Evolutionary conservation across 2,113 vertebrate genomes (phyloP).

Genomic region (Mandrillus leucophaeus): DNA sequence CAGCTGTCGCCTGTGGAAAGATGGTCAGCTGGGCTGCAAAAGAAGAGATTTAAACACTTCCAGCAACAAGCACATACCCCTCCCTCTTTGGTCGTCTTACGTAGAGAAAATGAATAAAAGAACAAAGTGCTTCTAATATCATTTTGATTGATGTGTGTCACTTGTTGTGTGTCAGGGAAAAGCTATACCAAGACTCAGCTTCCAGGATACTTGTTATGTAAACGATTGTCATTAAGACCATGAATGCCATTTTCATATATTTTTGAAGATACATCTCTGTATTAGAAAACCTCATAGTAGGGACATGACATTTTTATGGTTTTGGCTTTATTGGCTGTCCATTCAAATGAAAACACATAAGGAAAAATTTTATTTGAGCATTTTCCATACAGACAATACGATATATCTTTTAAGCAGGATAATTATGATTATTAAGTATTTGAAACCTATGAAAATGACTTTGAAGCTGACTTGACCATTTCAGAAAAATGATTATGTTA

Average conservation of each 20-base stretch:
- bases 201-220: not conserved
- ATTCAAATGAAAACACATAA: not conserved
- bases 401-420: not conserved
- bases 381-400: not conserved
- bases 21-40: not conserved
- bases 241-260: not conserved
- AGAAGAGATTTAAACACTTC: not conserved
- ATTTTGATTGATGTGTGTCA: too few species aligned
- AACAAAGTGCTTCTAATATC: not conserved
- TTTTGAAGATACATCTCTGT: not conserved
- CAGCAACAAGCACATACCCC: not conserved
- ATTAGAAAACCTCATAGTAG: not conserved
- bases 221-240: not conserved
- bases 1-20: not conserved
- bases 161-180: not conserved
- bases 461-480: not conserved
- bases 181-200: not conserved
- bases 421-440: not conserved
- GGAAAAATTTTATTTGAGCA: not conserved
- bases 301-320: not conserved
- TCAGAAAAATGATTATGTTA: slow-evolving; percentile 12
- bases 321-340: not conserved
- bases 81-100: not conserved
- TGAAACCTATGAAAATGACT: not conserved
- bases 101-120: not conserved